A percentile compares a stretch with the other conserved stretches of the same genome.
phyloP scores from a whole-genome alignment of 1,140 invertebrate species.

The Cepaea nemoralis region DNA sequence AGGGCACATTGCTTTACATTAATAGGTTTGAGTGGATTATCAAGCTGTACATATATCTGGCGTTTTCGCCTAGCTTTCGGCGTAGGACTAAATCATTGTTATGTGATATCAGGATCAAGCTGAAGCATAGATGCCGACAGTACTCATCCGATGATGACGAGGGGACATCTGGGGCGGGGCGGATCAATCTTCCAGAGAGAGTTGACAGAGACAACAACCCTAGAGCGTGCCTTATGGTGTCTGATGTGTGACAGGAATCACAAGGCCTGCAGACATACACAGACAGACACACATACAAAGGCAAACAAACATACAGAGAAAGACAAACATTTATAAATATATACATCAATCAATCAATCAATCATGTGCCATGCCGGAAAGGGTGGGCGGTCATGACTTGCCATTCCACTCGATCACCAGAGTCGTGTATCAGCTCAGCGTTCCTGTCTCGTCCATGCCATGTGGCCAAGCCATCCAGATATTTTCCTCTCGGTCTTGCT shows the following conservation, averaged over 20 bases:
- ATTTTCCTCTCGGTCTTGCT: too few species aligned
- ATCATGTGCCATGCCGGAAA: too few species aligned
- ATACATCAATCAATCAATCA: too few species aligned
- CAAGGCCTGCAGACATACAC: too few species aligned
- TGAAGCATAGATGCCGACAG: not conserved
- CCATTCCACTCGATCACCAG: too few species aligned
- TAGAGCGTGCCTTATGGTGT: conserved; percentile 35
- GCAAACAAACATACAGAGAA: too few species aligned
- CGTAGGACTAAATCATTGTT: conserved; percentile 25
- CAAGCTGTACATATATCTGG: conserved; percentile 34
- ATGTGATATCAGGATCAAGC: not conserved
- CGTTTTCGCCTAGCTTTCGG: conserved; percentile 31
- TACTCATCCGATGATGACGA: conserved; percentile 1
- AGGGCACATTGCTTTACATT: conserved; percentile 18
- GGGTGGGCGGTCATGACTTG: too few species aligned
- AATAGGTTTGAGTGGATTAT: conserved; percentile 20
- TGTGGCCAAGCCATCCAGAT: too few species aligned
- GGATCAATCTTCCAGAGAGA: conserved; percentile 8
- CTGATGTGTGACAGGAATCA: conserved; percentile 22
- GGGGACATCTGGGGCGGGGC: not conserved
- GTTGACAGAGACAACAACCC: not conserved
- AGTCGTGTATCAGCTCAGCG: too few species aligned
- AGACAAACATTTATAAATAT: too few species aligned
- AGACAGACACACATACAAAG: too few species aligned
- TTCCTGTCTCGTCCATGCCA: too few species aligned